Conservation (phyloP, 1,140 invertebrate species). For the Harlomillsia oculata region DNA sequence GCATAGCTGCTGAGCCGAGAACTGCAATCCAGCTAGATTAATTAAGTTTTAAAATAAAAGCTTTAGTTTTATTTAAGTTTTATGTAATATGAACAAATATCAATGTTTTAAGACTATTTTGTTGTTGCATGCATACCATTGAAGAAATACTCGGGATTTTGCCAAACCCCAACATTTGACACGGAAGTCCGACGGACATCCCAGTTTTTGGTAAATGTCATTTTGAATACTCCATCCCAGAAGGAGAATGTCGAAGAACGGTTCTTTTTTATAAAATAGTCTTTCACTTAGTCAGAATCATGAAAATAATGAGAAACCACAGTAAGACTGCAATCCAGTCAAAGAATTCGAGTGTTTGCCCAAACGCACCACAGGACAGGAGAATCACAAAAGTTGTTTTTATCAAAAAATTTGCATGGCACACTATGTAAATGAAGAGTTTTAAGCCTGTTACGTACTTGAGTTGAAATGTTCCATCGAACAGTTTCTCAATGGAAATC, state of each 20-base stretch:
- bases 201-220: neutral
- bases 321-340: slow-evolving; percentile 11
- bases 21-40: neutral
- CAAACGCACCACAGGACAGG: neutral
- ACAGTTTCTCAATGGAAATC: neutral
- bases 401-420: neutral
- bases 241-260: slow-evolving; percentile 16
- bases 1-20: neutral
- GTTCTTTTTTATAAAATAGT: slow-evolving; percentile 9
- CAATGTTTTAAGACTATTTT: no score
- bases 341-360: slow-evolving; percentile 5
- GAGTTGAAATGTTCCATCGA: slow-evolving; percentile 1
- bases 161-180: neutral
- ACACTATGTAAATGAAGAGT: neutral
- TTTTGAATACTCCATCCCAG: slow-evolving; percentile 11
- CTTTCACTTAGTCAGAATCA: slow-evolving; percentile 4
- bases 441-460: neutral
- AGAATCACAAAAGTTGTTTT: slow-evolving; percentile 1
- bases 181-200: neutral
- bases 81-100: no score
- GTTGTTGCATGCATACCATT: no score
- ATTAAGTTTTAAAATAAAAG: neutral
- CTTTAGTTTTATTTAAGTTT: no score
- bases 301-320: slow-evolving; percentile 6
- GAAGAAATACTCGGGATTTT: neutral